phyloP scores from a whole-genome alignment of 2,113 vertebrate genomes.

The Strigops habroptila region DNA sequence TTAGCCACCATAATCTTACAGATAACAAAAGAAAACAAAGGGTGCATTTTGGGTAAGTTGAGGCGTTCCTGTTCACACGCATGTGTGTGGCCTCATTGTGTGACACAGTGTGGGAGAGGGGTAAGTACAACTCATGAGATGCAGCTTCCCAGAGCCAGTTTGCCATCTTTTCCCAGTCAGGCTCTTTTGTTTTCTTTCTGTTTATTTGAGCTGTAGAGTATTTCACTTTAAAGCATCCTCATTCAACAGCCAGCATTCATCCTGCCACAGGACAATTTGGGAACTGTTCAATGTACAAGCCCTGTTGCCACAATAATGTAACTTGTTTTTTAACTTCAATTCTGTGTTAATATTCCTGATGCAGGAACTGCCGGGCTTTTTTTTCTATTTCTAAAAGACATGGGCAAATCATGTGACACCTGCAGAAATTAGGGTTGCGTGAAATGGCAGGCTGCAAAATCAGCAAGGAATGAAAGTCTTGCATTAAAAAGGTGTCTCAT shows the following conservation, averaged over 20 bases:
- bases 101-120: background rate
- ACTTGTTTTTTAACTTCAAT: background rate
- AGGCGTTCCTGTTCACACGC: background rate
- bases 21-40: background rate
- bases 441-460: background rate
- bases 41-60: background rate
- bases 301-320: background rate
- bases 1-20: background rate
- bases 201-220: background rate
- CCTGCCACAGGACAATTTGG: background rate
- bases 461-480: background rate
- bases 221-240: background rate
- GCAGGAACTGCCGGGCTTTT: background rate
- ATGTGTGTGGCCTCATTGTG: fast-evolving
- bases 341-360: background rate
- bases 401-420: background rate
- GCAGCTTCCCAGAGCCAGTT: background rate
- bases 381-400: background rate
- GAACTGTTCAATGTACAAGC: background rate
- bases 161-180: background rate
- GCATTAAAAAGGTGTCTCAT: background rate
- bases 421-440: background rate
- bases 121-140: background rate
- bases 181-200: background rate
- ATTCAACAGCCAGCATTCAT: background rate